A percentile compares a stretch with the other conserved stretches of the same genome.
Evolutionary conservation across 2,797 vertebrate genomes (phyloP).

Genomic region (Pseudomugil tenellus): DNA sequence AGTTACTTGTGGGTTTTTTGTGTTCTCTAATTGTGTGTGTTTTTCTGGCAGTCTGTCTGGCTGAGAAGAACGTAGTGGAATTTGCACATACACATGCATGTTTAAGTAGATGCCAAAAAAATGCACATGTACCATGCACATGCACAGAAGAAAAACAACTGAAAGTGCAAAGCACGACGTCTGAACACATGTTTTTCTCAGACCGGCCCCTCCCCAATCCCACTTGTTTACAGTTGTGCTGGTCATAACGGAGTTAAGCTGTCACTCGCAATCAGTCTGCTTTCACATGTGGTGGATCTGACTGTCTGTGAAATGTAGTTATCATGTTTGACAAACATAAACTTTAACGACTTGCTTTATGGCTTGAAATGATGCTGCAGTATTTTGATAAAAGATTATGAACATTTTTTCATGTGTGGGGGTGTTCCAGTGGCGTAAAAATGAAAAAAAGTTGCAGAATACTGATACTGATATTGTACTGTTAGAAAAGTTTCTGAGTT

Average conservation of each 20-base stretch:
- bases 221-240: conserved; percentile 61
- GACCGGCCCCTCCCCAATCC: conserved; percentile 24
- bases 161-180: conserved; percentile 20
- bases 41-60: conserved; percentile 27
- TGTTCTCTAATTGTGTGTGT: conserved; percentile 22
- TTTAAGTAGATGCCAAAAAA: conserved; percentile 21
- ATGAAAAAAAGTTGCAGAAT: background rate
- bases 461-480: too few relatives aligned
- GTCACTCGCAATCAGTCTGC: conserved; percentile 57
- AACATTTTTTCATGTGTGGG: background rate
- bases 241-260: conserved; percentile 49
- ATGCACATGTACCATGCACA: conserved; percentile 25
- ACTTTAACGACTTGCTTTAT: conserved; percentile 41
- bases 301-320: conserved; percentile 41
- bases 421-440: too few relatives aligned
- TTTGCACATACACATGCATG: background rate
- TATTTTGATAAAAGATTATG: conserved; percentile 1
- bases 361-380: conserved; percentile 11
- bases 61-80: conserved; percentile 9
- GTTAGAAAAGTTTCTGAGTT: too few relatives aligned
- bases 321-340: conserved; percentile 55
- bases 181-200: conserved; percentile 15
- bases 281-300: conserved; percentile 55
- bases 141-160: conserved; percentile 11
- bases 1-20: conserved; percentile 41